Evolutionary conservation across 64 coral and sea anemone species (phyloP), one percentile per base, ranked within the genome.

Genomic region (Pachyseris speciosa): DNA sequence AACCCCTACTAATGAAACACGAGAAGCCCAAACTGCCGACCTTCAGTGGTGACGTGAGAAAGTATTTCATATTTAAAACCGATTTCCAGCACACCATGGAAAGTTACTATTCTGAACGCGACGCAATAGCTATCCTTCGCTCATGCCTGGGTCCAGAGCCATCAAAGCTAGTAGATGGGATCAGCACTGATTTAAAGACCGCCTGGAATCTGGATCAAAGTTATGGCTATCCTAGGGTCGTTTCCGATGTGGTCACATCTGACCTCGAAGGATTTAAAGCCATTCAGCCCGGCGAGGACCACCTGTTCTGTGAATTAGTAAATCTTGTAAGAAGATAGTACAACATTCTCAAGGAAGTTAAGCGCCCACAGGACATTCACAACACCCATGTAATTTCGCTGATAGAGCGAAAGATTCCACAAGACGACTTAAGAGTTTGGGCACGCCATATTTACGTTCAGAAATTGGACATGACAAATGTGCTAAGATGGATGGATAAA

Each of bases 21-120:
- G 93, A 94, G 48, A 94, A 69, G 67, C 93, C 93, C 49, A 94
- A 94, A 48, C 37, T 88, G 44, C 84, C 75, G 71, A 50, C 53
- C 13, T 94, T 94, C 42, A 27, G 86, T 89, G 93, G 86, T 52
- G 93, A 94, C 74, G 79, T 94, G 27, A 38, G 80, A 2, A 75
- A 94, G 66, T 94, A 94, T 42, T 94, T 94, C 42, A 94, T 94
- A 27, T 94, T 94, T 26, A 89, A 90, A 29, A 75, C 63, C 48
- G 89, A 91, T 38, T 91, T 91, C 42, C 43, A 74, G 34, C 89
- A 94, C 66, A 69, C 93, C 25, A 60, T 94, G 13, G 93, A 94
- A 78, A 85, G 71, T 19, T 58, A 76, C 34, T 89, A 44, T 89
- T 85, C 86, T 66, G 92, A 84, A 31, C 74, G 88, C n/a, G 94